Evolutionary conservation across 2,888 invertebrate species (phyloP), one percentile per base, ranked within the genome.

Genomic region (Pseudeuparius sepicola): DNA sequence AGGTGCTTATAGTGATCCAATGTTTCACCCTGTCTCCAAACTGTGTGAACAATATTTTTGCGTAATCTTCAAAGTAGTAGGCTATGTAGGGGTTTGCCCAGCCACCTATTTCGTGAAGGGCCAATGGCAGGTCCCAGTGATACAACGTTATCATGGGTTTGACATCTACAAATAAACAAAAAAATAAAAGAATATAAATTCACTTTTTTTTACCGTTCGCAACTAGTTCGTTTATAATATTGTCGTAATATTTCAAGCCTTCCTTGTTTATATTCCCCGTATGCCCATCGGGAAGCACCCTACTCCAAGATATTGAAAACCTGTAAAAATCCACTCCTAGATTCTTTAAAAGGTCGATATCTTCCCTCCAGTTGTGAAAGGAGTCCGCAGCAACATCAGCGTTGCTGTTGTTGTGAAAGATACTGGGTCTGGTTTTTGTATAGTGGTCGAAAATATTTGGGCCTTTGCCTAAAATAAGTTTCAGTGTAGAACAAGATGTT

Each of bases 171-270:
- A n/a, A n/a, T 9, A 14, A 9, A 33, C 42, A 40, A 24, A 11
- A 23, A 25, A 5, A 14, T 10, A 5, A 5, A 3, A n/a, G 16
- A 28, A 14, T n/a, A n/a, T n/a, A n/a, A n/a, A n/a, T n/a, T n/a
- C 3, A 30, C 11, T 17, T n/a, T n/a, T n/a, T n/a, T 28, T 37
- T 36, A 57, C 3, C 46, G 32, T 49, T 49, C 13, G 59, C 64
- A 4, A 78, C 43, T 4, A 87, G 65, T 48, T 75, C 79, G 50
- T 83, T 66, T 33, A 89, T 79, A 26, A 90, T 60, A 44, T 77
- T 71, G 50, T 74, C 77, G 57, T 90, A 90, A 59, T 86, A 85
- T 37, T 72, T 63, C 7, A 89, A 66, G 11, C 84, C 89, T 2
- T 70, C 66, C 24, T 67, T 62, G 54, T 82, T 89, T 12, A 84